Evolutionary conservation across 2,113 vertebrate species (phyloP).

Genomic region (Psilopsiagon aymara): DNA sequence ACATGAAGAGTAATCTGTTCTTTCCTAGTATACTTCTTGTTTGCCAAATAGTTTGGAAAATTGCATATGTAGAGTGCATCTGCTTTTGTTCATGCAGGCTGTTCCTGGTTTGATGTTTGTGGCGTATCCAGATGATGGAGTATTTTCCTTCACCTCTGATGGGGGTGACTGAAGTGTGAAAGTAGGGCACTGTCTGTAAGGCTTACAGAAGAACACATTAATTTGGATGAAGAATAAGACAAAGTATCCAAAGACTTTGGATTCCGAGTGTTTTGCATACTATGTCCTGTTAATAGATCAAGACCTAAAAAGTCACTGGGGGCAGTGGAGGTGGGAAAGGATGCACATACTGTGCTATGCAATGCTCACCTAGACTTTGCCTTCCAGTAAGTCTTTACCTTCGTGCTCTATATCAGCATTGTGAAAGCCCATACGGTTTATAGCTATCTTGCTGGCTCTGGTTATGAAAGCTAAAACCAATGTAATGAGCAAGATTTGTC

Average conservation of each 20-base stretch:
- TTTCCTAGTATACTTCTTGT: not conserved
- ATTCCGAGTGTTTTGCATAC: not conserved
- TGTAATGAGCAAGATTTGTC: not conserved
- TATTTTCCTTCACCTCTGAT: not conserved
- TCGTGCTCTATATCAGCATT: not conserved
- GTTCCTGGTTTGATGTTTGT: not conserved
- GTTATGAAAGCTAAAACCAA: not conserved
- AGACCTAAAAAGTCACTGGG: not conserved
- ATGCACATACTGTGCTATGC: not conserved
- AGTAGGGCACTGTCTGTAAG: not conserved
- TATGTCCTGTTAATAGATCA: not conserved
- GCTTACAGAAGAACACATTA: not conserved
- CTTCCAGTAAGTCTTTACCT: not conserved
- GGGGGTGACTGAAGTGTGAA: not conserved
- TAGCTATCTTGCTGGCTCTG: not conserved
- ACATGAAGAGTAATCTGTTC: not conserved
- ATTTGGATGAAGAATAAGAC: not conserved
- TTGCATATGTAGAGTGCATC: not conserved
- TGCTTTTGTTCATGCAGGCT: not conserved
- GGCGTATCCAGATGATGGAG: not conserved
- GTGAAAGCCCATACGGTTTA: not conserved
- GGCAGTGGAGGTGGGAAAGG: not conserved
- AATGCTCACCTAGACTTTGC: not conserved
- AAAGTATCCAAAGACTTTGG: not conserved
- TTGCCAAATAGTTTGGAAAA: slow-evolving; percentile 5